phyloP scores from a whole-genome alignment of 2,797 vertebrate species.

The Labroides dimidiatus region DNA sequence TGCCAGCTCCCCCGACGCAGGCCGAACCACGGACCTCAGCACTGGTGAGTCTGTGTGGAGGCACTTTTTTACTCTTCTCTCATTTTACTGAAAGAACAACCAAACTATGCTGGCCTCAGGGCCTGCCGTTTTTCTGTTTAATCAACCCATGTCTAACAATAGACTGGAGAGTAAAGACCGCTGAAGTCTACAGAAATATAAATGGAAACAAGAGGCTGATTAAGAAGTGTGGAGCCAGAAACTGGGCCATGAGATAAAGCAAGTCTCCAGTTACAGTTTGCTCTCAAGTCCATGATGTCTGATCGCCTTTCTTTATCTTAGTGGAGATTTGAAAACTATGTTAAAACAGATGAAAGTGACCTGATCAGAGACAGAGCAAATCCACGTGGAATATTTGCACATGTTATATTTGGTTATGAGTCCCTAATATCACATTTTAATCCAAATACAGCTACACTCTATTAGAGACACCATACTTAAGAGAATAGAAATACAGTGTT shows the following conservation, averaged over 20 bases:
- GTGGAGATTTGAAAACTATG: conserved; percentile 17
- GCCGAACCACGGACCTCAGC: conserved; percentile 84
- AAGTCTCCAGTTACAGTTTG: conserved; percentile 70
- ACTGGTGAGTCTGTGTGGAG: conserved; percentile 82
- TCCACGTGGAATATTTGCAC: too few species aligned
- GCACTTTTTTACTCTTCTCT: neutral
- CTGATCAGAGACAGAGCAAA: too few species aligned
- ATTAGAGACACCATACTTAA: neutral
- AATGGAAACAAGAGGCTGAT: conserved; percentile 10
- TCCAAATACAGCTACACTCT: too few species aligned
- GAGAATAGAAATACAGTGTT: neutral
- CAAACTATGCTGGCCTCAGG: neutral
- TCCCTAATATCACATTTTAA: too few species aligned
- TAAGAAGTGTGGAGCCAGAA: conserved; percentile 20
- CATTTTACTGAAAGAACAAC: neutral
- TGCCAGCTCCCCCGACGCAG: conserved; percentile 78
- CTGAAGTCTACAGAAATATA: conserved; percentile 4
- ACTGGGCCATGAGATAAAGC: conserved; percentile 47
- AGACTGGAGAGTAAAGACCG: neutral
- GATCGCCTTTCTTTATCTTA: conserved; percentile 64
- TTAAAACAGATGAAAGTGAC: too few species aligned
- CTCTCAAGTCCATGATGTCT: conserved; percentile 48
- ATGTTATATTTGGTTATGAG: too few species aligned
- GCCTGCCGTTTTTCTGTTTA: neutral
- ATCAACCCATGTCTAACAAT: neutral